These are phyloP conservation scores for Elmis aenea DNA, from an alignment of 2,888 invertebrate species.

Conservation along the genomic window DNA sequence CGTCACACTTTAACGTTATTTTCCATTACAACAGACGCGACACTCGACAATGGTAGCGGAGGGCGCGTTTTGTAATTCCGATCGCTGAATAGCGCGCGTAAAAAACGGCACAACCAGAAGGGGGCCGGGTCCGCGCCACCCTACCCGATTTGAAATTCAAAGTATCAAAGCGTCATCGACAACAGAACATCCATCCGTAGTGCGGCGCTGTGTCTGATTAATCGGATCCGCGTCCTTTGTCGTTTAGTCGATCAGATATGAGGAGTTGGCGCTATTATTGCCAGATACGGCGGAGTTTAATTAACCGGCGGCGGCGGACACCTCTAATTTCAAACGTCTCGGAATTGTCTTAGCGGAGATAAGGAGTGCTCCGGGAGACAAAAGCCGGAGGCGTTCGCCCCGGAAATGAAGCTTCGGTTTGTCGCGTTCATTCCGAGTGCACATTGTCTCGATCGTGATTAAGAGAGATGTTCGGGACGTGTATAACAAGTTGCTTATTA, in stretches of 20 bases:
- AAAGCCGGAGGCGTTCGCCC: slow-evolving; percentile 19
- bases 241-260: slow-evolving; percentile 24
- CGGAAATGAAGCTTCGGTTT: slow-evolving; percentile 24
- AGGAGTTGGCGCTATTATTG: slow-evolving; percentile 14
- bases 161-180: slow-evolving; percentile 34
- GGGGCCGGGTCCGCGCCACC: slow-evolving; percentile 19
- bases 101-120: slow-evolving; percentile 16
- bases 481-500: slow-evolving; percentile 21
- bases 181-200: slow-evolving; percentile 22
- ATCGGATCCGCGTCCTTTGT: slow-evolving; percentile 28
- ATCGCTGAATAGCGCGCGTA: slow-evolving; percentile 20
- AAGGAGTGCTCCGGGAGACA: slow-evolving; percentile 21
- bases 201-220: slow-evolving; percentile 21
- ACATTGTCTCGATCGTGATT: slow-evolving; percentile 22
- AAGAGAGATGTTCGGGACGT: slow-evolving; percentile 20
- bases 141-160: slow-evolving; percentile 40
- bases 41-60: slow-evolving; percentile 21
- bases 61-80: slow-evolving; percentile 31
- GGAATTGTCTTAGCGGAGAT: slow-evolving; percentile 25
- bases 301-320: slow-evolving; percentile 28
- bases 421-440: slow-evolving; percentile 17
- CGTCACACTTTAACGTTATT: slow-evolving; percentile 36
- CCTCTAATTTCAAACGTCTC: slow-evolving; percentile 27
- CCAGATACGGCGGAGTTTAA: slow-evolving; percentile 25
- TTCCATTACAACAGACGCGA: slow-evolving; percentile 32